Evolutionary conservation across 2,888 invertebrate species (phyloP).

Genomic region (Aelia acuminata): DNA sequence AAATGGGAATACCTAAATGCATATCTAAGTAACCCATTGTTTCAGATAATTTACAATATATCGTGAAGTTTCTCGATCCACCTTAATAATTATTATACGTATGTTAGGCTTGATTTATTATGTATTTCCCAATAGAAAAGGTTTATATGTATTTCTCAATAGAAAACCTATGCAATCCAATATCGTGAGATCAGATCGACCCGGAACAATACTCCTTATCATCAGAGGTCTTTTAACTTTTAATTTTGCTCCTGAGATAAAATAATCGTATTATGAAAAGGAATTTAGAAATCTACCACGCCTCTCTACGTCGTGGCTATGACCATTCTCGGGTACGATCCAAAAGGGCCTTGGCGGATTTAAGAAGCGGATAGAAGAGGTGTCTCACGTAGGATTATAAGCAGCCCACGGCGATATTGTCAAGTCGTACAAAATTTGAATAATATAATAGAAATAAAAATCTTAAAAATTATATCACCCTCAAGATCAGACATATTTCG

Average conservation of each 20-base stretch:
- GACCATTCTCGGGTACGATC: neutral
- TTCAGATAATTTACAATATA: neutral
- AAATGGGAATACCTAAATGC: neutral
- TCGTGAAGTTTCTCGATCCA: neutral
- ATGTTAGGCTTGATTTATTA: neutral
- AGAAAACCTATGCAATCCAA: too few relatives aligned
- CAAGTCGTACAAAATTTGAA: neutral
- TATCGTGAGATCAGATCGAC: neutral
- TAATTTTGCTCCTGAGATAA: neutral
- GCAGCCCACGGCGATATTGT: neutral
- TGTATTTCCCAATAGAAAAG: neutral
- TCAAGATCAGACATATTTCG: too few relatives aligned
- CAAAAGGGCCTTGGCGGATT: neutral
- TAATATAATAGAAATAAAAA: neutral
- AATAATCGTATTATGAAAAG: neutral
- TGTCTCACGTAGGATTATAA: neutral
- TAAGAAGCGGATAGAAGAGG: neutral
- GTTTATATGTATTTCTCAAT: neutral
- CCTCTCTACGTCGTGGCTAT: neutral
- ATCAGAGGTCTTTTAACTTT: neutral
- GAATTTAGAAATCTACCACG: neutral
- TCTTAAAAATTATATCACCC: neutral
- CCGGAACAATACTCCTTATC: neutral
- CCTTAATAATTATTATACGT: neutral
- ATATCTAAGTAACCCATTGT: neutral